Conservation (phyloP, 2,888 invertebrate genomes). For the Abrostola tripartita region DNA sequence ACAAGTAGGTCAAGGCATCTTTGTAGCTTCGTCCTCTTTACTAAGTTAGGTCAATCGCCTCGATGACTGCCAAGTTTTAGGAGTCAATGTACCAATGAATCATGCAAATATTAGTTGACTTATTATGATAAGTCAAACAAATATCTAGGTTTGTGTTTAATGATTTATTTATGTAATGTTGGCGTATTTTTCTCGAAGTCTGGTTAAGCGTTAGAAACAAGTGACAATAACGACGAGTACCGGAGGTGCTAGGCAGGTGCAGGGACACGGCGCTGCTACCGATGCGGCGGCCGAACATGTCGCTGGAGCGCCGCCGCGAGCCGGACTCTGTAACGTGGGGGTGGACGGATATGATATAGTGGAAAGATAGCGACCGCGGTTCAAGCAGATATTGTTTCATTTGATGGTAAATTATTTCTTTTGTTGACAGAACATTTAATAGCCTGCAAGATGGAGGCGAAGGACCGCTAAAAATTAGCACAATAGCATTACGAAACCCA, state of each 20-base stretch:
- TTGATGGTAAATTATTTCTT: not conserved
- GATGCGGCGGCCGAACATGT: slow-evolving; percentile 67
- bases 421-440: not conserved
- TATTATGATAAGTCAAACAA: too few relatives aligned
- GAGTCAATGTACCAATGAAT: not conserved
- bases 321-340: slow-evolving; percentile 62
- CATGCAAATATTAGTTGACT: too few relatives aligned
- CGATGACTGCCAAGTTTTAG: slow-evolving; percentile 9
- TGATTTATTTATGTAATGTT: not conserved
- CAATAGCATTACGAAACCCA: too few relatives aligned
- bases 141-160: too few relatives aligned
- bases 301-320: slow-evolving; percentile 68
- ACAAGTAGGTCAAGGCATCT: slow-evolving; percentile 24
- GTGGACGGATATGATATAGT: too few relatives aligned
- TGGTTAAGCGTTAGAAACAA: not conserved
- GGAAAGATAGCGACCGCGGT: not conserved
- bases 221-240: slow-evolving; percentile 48
- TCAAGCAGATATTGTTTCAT: not conserved
- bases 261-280: slow-evolving; percentile 77
- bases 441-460: too few relatives aligned
- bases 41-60: slow-evolving; percentile 8
- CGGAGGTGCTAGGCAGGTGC: slow-evolving; percentile 80
- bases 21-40: not conserved
- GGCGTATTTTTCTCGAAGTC: not conserved
- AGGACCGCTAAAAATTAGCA: too few relatives aligned